Conservation (phyloP, 1,140 invertebrate genomes). For the Lepidurus arcticus region DNA sequence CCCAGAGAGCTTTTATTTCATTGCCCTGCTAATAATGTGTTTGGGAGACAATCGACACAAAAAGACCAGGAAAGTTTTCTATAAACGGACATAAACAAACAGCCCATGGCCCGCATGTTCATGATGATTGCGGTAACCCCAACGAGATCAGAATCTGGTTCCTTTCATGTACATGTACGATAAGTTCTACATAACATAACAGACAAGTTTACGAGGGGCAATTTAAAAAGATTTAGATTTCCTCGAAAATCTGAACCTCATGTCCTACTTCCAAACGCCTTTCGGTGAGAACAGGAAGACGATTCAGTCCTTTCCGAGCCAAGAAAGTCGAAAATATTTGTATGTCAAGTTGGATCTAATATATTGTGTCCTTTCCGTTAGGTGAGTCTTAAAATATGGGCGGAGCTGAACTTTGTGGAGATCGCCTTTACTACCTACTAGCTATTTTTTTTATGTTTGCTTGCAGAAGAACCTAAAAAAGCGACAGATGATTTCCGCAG, state of each 20-base stretch:
- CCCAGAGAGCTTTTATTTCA: neutral
- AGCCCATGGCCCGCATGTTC: no score
- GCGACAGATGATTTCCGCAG: constrained; percentile 6
- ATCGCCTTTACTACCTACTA: neutral
- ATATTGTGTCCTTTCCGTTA: constrained; percentile 9
- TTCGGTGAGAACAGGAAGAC: no score
- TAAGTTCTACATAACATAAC: no score
- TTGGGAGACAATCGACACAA: neutral
- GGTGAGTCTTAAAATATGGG: neutral
- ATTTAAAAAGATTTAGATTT: no score
- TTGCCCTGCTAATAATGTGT: neutral
- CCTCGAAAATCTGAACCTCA: no score
- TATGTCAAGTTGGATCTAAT: neutral
- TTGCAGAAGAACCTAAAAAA: neutral
- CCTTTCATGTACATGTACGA: no score
- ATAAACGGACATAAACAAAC: neutral
- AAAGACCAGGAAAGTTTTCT: neutral
- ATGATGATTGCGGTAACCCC: no score
- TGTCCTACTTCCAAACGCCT: no score
- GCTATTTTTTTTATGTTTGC: neutral
- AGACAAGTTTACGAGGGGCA: no score
- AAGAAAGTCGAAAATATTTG: neutral
- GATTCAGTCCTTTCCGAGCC: no score
- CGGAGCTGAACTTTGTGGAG: constrained; percentile 1
- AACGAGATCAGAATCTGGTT: no score